A percentile compares a stretch with the other conserved stretches of the same genome.
Evolutionary conservation across 2,113 vertebrate species (phyloP).

Genomic region (Clarias batrachus): DNA sequence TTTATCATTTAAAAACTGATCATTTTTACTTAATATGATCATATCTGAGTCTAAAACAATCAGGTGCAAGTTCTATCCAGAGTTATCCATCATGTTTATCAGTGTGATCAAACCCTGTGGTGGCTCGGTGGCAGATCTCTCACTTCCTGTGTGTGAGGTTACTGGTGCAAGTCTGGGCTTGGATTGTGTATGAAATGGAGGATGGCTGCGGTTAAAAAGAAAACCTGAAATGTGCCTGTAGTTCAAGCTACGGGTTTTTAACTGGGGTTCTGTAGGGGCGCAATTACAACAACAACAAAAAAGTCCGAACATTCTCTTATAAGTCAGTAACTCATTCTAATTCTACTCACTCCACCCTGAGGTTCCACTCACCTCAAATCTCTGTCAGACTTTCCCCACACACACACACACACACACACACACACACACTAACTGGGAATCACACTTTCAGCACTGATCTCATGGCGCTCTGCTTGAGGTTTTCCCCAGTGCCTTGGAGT

Average conservation of each 20-base stretch:
- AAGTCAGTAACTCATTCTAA: not conserved
- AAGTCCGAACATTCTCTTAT: not conserved
- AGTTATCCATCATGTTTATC: too few relatives aligned
- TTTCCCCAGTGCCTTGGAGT: not conserved
- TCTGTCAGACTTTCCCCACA: not conserved
- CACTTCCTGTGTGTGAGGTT: not conserved
- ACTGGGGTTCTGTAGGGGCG: too few relatives aligned
- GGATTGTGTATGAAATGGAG: not conserved
- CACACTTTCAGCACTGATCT: not conserved
- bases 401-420: too few relatives aligned
- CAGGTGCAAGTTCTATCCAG: not conserved
- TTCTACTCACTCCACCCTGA: not conserved
- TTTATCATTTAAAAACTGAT: not conserved
- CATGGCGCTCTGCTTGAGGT: not conserved
- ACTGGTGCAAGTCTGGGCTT: not conserved
- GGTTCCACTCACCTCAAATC: not conserved
- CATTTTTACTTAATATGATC: not conserved
- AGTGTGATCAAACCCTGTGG: not conserved
- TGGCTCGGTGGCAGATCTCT: not conserved
- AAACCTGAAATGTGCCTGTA: too few relatives aligned
- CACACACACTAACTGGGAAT: not conserved
- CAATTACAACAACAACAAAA: not conserved
- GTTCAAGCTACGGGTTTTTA: too few relatives aligned
- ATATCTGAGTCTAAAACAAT: not conserved
- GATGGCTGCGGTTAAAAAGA: too few relatives aligned